A percentile compares a stretch with the other conserved stretches of the same genome.
These are phyloP conservation scores for Alcis repandata DNA, from an alignment of 2,888 invertebrate species.

Conservation along the genomic window DNA sequence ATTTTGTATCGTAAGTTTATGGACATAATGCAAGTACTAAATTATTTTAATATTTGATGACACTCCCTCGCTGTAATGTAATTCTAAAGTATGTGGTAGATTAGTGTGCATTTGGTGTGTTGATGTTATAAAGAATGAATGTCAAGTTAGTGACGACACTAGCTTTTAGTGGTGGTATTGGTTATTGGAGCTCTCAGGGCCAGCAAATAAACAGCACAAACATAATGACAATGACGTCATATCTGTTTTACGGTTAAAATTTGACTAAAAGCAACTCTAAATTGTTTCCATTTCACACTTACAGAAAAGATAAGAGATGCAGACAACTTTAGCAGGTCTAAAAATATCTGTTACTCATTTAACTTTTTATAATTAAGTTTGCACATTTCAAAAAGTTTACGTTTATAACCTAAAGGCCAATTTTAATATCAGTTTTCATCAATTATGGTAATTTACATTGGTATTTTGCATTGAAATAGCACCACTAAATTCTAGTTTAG, in stretches of 20 bases:
- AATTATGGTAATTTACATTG: too few relatives aligned
- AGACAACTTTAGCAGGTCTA: background rate
- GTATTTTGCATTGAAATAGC: constrained; percentile 12
- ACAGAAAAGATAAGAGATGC: too few relatives aligned
- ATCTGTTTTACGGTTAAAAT: background rate
- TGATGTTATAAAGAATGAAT: constrained; percentile 64
- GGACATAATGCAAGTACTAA: constrained; percentile 81
- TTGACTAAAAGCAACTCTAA: background rate
- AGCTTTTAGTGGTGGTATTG: constrained; percentile 67
- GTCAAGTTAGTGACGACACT: constrained; percentile 59
- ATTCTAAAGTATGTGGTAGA: constrained; percentile 66
- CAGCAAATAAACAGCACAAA: background rate
- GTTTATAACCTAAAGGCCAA: too few relatives aligned
- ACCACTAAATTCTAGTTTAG: constrained; percentile 65
- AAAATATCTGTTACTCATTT: background rate
- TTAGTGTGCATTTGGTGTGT: constrained; percentile 73
- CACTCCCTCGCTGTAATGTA: constrained; percentile 78
- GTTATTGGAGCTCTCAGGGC: background rate
- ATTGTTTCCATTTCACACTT: too few relatives aligned
- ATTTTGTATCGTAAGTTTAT: constrained; percentile 72
- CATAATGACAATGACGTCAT: background rate
- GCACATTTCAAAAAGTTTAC: too few relatives aligned
- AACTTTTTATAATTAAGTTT: background rate
- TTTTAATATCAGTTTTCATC: too few relatives aligned
- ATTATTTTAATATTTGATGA: constrained; percentile 84